Evolutionary conservation across 2,888 invertebrate genomes (phyloP).

Genomic region (Esperia sulphurella): DNA sequence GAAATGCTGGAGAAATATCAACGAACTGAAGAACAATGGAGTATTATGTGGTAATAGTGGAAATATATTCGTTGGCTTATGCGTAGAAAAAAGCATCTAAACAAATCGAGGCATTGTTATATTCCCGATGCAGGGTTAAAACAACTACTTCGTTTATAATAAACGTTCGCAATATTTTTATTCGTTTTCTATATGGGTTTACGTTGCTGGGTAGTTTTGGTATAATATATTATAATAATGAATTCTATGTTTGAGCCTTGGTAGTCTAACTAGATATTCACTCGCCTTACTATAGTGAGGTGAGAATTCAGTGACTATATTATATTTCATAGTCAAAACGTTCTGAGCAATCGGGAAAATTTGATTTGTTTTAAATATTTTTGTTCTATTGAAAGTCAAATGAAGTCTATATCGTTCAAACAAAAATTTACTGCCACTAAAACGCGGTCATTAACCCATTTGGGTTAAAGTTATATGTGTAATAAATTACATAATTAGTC

Average conservation of each 20-base stretch:
- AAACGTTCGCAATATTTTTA: not conserved
- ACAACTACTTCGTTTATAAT: constrained; percentile 39
- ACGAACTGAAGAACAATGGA: constrained; percentile 73
- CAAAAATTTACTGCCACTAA: not conserved
- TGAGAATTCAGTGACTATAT: no score
- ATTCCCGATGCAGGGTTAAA: constrained; percentile 48
- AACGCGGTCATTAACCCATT: constrained; percentile 9
- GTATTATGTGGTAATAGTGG: constrained; percentile 79
- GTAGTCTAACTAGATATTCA: no score
- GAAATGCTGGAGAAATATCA: constrained; percentile 71
- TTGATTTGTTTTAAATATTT: no score
- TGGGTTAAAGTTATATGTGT: constrained; percentile 4
- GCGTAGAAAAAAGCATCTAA: constrained; percentile 74
- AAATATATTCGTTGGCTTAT: constrained; percentile 75
- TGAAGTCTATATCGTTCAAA: no score
- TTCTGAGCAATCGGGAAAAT: no score
- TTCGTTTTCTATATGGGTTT: not conserved
- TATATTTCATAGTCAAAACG: no score
- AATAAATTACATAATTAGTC: constrained; percentile 16
- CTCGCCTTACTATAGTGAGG: no score
- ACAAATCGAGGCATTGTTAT: constrained; percentile 75
- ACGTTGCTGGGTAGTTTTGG: no score
- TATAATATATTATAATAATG: no score
- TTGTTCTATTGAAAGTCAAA: no score
- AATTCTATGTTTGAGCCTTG: no score